phyloP scores from a whole-genome alignment of 2,113 vertebrate species.

The Aphelocoma coerulescens region DNA sequence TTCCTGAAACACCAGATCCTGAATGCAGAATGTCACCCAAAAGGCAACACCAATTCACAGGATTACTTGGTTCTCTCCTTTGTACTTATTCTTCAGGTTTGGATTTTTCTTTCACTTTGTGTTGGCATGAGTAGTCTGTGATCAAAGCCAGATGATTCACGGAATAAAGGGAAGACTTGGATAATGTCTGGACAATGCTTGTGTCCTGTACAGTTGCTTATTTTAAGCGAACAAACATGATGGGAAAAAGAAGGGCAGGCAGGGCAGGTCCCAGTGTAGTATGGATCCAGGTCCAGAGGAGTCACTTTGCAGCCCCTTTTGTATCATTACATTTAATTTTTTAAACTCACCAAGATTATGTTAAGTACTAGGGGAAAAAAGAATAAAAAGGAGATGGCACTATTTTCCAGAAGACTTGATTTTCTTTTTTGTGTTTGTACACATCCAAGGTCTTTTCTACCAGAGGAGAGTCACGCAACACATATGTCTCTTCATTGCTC shows the following conservation, averaged over 20 bases:
- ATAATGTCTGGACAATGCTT: neutral
- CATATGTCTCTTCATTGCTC: neutral
- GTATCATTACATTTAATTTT: neutral
- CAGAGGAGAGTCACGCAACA: neutral
- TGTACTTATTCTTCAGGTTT: neutral
- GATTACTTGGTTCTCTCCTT: neutral
- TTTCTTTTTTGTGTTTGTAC: neutral
- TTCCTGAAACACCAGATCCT: neutral
- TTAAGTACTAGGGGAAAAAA: neutral
- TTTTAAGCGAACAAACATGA: neutral
- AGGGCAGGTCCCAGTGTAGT: neutral
- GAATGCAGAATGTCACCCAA: neutral
- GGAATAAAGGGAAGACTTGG: neutral
- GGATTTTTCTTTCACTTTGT: neutral
- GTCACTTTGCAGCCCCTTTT: neutral
- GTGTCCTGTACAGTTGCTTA: neutral
- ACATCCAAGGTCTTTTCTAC: neutral
- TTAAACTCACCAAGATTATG: neutral
- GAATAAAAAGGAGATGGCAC: neutral
- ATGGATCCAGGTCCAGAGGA: neutral
- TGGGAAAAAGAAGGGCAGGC: neutral
- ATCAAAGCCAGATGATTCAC: neutral
- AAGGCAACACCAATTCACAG: accelerated
- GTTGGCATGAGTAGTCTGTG: neutral
- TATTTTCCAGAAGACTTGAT: neutral